phyloP scores from a whole-genome alignment of 1,140 invertebrate species.

The Potamilus streckersoni region DNA sequence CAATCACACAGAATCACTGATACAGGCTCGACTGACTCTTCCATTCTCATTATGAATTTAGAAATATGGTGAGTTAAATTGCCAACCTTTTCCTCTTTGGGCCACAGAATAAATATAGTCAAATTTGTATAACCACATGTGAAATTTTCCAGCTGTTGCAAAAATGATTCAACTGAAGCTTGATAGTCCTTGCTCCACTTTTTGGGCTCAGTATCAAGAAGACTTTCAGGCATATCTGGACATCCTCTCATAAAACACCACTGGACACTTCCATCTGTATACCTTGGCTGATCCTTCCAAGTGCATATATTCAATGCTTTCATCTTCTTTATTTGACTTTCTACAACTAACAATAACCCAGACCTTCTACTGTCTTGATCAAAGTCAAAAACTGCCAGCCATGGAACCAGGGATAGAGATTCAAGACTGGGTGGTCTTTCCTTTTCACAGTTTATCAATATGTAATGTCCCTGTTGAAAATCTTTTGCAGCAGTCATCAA shows the following conservation, averaged over 20 bases:
- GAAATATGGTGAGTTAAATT: slow-evolving; percentile 9
- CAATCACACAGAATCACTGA: slow-evolving; percentile 4
- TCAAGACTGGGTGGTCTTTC: slow-evolving; percentile 4
- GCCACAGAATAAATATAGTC: slow-evolving; percentile 23
- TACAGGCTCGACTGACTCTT: slow-evolving; percentile 9
- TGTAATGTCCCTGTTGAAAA: slow-evolving; percentile 6
- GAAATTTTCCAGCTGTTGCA: slow-evolving; percentile 12
- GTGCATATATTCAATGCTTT: slow-evolving; percentile 24
- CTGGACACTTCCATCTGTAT: slow-evolving; percentile 28
- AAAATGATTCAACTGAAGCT: slow-evolving; percentile 19
- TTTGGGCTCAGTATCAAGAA: slow-evolving; percentile 4
- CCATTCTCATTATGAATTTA: slow-evolving; percentile 18
- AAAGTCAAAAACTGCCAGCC: slow-evolving; percentile 39
- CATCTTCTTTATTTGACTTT: slow-evolving; percentile 23
- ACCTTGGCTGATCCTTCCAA: slow-evolving; percentile 29
- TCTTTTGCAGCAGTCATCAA: not conserved
- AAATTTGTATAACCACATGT: slow-evolving; percentile 24
- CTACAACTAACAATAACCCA: slow-evolving; percentile 24
- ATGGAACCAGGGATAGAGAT: slow-evolving; percentile 27
- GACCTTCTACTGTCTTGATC: slow-evolving; percentile 25
- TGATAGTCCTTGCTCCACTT: slow-evolving; percentile 22
- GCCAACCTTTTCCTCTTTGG: slow-evolving; percentile 1
- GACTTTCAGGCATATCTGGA: slow-evolving; percentile 23
- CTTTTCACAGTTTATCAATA: too few species aligned
- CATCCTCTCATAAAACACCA: slow-evolving; percentile 38